Percentiles rank a stretch among this genome's conserved stretches.
Evolutionary conservation across 1,140 invertebrate genomes (phyloP).

Genomic region (Zaprionus lachaisei): DNA sequence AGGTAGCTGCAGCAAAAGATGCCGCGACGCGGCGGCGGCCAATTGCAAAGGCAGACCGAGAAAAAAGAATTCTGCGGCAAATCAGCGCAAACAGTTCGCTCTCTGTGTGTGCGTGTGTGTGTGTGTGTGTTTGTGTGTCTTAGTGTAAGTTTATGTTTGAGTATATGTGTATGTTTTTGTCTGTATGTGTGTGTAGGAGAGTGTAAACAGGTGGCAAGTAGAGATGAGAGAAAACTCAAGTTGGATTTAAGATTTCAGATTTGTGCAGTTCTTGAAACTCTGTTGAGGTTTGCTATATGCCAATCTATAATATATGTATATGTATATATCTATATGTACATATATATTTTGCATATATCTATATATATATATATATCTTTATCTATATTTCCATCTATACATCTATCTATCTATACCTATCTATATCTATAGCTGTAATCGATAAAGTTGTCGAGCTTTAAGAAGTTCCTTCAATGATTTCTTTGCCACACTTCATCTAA

Average conservation of each 20-base stretch:
- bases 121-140: background rate
- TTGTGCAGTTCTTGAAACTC: background rate
- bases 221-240: too few relatives aligned
- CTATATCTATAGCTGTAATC: background rate
- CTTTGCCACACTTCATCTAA: background rate
- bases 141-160: background rate
- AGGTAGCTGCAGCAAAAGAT: conserved; percentile 47
- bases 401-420: background rate
- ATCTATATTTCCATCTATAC: too few relatives aligned
- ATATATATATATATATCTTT: too few relatives aligned
- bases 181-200: conserved; percentile 15
- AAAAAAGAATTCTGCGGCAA: conserved; percentile 32
- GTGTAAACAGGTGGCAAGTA: conserved; percentile 42
- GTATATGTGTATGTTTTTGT: too few relatives aligned
- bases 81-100: conserved; percentile 13
- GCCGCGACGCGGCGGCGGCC: background rate
- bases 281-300: too few relatives aligned
- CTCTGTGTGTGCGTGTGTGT: background rate
- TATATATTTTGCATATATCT: too few relatives aligned
- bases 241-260: too few relatives aligned
- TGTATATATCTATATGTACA: too few relatives aligned
- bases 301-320: too few relatives aligned
- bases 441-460: background rate
- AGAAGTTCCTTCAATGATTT: background rate
- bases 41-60: conserved; percentile 2